phyloP scores from a whole-genome alignment of 2,888 invertebrate genomes.

The Dasypolia templi region DNA sequence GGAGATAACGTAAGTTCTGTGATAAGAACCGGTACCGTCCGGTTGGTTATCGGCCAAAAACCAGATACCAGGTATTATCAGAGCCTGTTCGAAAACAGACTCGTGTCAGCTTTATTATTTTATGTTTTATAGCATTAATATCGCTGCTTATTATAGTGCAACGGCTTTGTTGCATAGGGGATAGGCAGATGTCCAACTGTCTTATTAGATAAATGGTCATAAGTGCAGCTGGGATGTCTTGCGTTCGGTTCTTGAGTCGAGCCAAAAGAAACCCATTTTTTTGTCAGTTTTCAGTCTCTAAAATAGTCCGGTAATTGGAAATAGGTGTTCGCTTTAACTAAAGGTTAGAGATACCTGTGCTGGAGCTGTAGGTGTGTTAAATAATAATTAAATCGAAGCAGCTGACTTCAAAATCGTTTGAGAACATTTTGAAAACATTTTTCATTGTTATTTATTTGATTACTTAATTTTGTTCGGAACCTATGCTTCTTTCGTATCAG shows the following conservation, averaged over 20 bases:
- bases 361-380: too few species aligned
- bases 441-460: background rate
- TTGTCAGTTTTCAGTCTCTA: background rate
- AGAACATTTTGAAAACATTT: background rate
- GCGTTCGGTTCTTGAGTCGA: constrained; percentile 16
- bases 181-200: constrained; percentile 23
- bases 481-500: background rate
- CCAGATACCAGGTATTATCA: constrained; percentile 34
- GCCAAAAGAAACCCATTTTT: constrained; percentile 29
- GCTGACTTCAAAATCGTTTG: background rate
- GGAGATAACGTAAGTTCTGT: constrained; percentile 30
- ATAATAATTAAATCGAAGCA: background rate
- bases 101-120: constrained; percentile 23
- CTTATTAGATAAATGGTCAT: constrained; percentile 15
- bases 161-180: background rate
- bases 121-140: background rate
- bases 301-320: background rate
- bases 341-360: background rate
- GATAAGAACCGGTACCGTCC: constrained; percentile 38
- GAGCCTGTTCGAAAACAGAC: constrained; percentile 10
- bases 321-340: background rate
- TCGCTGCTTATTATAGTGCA: background rate
- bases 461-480: background rate
- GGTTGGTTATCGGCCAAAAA: constrained; percentile 39
- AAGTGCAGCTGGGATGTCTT: constrained; percentile 9